A percentile compares a stretch with the other conserved stretches of the same genome.
Conservation (phyloP, 2,888 invertebrate species). For the Dioctria linearis region DNA sequence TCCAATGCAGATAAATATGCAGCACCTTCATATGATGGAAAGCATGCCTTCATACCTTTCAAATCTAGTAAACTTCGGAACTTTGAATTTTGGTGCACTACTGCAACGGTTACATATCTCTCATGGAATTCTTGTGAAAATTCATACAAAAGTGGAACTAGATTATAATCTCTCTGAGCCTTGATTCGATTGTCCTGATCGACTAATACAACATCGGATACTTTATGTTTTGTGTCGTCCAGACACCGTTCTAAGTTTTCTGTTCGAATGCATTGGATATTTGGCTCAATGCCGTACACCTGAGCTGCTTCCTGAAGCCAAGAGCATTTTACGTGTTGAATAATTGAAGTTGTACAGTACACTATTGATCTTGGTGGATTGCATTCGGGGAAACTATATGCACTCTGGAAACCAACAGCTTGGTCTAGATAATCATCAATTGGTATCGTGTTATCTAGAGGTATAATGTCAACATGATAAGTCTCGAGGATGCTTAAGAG, state of each 20-base stretch:
- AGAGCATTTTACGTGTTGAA: slow-evolving; percentile 84
- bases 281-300: slow-evolving; percentile 84
- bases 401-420: slow-evolving; percentile 76
- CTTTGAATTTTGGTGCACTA: slow-evolving; percentile 76
- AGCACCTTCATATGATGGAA: slow-evolving; percentile 84
- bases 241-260: slow-evolving; percentile 78
- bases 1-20: slow-evolving; percentile 77
- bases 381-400: slow-evolving; percentile 80
- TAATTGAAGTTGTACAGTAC: slow-evolving; percentile 79
- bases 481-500: slow-evolving; percentile 77
- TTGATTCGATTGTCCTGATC: slow-evolving; percentile 80
- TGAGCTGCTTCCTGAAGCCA: slow-evolving; percentile 83
- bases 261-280: slow-evolving; percentile 82
- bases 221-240: slow-evolving; percentile 75
- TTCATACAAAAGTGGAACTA: slow-evolving; percentile 67
- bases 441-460: slow-evolving; percentile 75
- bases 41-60: slow-evolving; percentile 81
- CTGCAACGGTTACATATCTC: slow-evolving; percentile 74
- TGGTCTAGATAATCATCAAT: slow-evolving; percentile 79
- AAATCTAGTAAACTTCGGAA: slow-evolving; percentile 77
- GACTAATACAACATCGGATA: slow-evolving; percentile 81
- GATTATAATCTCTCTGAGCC: slow-evolving; percentile 76
- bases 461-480: slow-evolving; percentile 73
- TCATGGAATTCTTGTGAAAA: slow-evolving; percentile 67
- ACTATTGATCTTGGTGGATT: slow-evolving; percentile 78